Evolutionary conservation across 2,888 invertebrate genomes (phyloP), one percentile per base, ranked within the genome.

Genomic region (Sarcophaga caerulescens): DNA sequence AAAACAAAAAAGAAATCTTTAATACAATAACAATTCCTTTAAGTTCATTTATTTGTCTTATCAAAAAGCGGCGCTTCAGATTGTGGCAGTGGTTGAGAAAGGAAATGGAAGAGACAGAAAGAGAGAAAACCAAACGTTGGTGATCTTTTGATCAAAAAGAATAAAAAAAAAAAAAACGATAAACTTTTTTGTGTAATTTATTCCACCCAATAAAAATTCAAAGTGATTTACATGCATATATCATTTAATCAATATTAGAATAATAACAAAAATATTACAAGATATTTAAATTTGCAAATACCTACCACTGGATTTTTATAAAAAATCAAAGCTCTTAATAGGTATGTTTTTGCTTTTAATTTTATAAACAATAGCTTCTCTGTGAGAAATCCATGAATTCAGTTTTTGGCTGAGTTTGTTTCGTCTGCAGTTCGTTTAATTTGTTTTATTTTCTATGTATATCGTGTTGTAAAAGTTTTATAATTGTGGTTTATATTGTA

Each of bases 371-470:
- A 77, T 75, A 65, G 63, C 85, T 88, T 87, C 85, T 87, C 84
- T 88, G 88, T 87, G 88, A 87, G 88, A 80, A 87, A 85, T 84
- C 81, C 17, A 65, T 66, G 44, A 65, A 73, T 65, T 11, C 10
- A 80, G 4, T 10, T 23, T 47, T 17, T 19, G 45, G 59, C 19
- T 45, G 25, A 19, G 35, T 23, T 17, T 68, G 44, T 66, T 60
- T 35, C 62, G 10, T 77, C 44, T 70, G 52, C 60, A 45, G 57
- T 62, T 80, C 45, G 35, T 35, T 63, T 35, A 35, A 57, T 52
- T 71, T 60, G 3, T 44, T 71, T 71, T 35, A 59, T 59, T 14
- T 1, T 11, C 19, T 47, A 47, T 25, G 3, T 4, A n/a, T 68
- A 14, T 52, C 17, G 14, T 47, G 60, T 60, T 35, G 10, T 21